Percentiles rank a stretch among this genome's conserved stretches.
These are phyloP conservation scores for Notarius lentiginosus DNA, from an alignment of 2,113 vertebrate genomes.

Conservation along the genomic window DNA sequence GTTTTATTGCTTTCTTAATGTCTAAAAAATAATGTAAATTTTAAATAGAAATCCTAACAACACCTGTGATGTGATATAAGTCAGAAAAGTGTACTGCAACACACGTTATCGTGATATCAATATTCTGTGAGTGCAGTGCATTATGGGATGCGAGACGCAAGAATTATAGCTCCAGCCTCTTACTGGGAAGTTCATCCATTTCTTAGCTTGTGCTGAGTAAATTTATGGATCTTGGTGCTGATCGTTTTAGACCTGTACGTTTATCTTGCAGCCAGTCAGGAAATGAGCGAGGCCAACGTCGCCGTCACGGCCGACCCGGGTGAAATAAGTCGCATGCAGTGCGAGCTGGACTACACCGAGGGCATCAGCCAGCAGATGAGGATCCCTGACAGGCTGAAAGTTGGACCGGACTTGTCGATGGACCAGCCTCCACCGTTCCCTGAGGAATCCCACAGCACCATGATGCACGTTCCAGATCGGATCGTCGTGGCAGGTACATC, in stretches of 20 bases:
- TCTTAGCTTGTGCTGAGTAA: background rate
- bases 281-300: slow-evolving; percentile 81
- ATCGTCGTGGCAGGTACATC: slow-evolving; percentile 87
- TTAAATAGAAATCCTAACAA: too few relatives aligned
- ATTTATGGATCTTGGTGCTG: background rate
- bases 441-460: slow-evolving; percentile 74
- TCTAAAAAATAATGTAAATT: too few relatives aligned
- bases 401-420: slow-evolving; percentile 76
- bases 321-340: slow-evolving; percentile 91
- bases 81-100: background rate
- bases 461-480: slow-evolving; percentile 95
- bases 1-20: too few relatives aligned
- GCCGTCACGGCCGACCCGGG: slow-evolving; percentile 84
- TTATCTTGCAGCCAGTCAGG: background rate
- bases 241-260: background rate
- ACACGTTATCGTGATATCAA: background rate
- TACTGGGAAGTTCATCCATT: background rate
- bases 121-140: background rate
- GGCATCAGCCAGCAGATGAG: slow-evolving; percentile 96
- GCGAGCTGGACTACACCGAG: slow-evolving; percentile 92
- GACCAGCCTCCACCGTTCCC: slow-evolving; percentile 66
- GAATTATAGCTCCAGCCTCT: background rate
- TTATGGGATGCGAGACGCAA: too few relatives aligned
- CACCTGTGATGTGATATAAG: too few relatives aligned
- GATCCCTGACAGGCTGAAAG: slow-evolving; percentile 91